Evolutionary conservation across 2,113 vertebrate species (phyloP).

Genomic region (Sphaerodactylus townsendi): DNA sequence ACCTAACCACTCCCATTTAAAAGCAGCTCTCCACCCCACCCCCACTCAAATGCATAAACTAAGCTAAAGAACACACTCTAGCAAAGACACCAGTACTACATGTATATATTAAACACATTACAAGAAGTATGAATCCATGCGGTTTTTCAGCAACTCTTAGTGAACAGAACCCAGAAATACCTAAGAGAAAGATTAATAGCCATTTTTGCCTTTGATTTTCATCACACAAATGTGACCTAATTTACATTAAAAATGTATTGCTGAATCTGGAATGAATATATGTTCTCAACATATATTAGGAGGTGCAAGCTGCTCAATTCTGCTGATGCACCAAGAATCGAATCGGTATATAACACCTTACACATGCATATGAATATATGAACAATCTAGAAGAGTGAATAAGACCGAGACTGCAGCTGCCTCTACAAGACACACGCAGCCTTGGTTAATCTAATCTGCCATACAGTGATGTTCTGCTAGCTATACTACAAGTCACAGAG

Average conservation of each 20-base stretch:
- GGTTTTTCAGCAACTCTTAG: neutral
- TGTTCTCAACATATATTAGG: neutral
- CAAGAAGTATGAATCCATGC: neutral
- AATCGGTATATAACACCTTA: neutral
- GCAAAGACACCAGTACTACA: neutral
- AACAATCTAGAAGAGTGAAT: neutral
- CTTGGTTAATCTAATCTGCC: conserved; percentile 19
- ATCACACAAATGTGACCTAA: neutral
- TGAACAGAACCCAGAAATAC: neutral
- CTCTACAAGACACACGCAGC: conserved; percentile 25
- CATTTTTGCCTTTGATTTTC: neutral
- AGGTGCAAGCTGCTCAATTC: neutral
- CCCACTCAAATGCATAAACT: neutral
- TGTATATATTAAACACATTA: fast-evolving
- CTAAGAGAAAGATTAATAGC: neutral
- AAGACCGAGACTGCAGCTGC: conserved; percentile 39
- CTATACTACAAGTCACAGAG: conserved; percentile 27
- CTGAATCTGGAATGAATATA: conserved; percentile 29
- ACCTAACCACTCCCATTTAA: conserved; percentile 4
- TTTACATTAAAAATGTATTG: neutral
- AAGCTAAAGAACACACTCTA: neutral
- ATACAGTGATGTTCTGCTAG: neutral
- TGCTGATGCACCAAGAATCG: neutral
- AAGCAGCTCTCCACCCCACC: neutral
- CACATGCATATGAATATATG: neutral